Evolutionary conservation across 2,797 vertebrate species (phyloP).

Genomic region (Sebastes dallii): DNA sequence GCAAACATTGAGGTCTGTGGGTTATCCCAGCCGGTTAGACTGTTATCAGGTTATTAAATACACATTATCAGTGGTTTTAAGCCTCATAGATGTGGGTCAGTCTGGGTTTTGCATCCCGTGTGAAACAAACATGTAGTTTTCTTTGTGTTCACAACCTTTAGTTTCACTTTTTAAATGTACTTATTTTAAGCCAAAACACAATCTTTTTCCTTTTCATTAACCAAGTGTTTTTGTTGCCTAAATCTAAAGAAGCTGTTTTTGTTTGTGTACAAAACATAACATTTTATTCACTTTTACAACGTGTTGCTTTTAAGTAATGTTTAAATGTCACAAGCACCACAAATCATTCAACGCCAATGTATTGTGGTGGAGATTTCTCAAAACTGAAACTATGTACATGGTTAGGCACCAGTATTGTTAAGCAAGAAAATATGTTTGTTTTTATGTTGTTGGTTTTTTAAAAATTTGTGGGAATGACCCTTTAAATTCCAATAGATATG

Average conservation of each 20-base stretch:
- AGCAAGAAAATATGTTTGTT: neutral
- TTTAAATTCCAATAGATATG: neutral
- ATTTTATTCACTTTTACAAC: neutral
- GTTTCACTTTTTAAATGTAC: neutral
- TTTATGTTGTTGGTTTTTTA: neutral
- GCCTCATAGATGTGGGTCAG: neutral
- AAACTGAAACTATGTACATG: neutral
- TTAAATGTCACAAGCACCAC: neutral
- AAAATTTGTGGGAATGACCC: neutral
- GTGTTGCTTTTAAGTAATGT: neutral
- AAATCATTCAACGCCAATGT: neutral
- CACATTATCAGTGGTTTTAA: accelerated
- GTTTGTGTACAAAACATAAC: accelerated
- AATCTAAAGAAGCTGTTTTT: neutral
- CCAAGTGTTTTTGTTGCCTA: neutral
- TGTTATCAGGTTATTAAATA: too few species aligned
- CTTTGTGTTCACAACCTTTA: neutral
- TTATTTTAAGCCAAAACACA: neutral
- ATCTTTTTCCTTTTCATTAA: neutral
- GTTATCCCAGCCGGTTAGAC: neutral
- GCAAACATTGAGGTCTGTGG: neutral
- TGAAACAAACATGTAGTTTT: neutral
- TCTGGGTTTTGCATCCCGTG: neutral
- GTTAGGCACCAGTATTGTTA: too few species aligned
- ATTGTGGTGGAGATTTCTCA: neutral